A percentile compares a stretch with the other conserved stretches of the same genome.
phyloP scores from a whole-genome alignment of 2,797 vertebrate genomes.

The Squalus acanthias region DNA sequence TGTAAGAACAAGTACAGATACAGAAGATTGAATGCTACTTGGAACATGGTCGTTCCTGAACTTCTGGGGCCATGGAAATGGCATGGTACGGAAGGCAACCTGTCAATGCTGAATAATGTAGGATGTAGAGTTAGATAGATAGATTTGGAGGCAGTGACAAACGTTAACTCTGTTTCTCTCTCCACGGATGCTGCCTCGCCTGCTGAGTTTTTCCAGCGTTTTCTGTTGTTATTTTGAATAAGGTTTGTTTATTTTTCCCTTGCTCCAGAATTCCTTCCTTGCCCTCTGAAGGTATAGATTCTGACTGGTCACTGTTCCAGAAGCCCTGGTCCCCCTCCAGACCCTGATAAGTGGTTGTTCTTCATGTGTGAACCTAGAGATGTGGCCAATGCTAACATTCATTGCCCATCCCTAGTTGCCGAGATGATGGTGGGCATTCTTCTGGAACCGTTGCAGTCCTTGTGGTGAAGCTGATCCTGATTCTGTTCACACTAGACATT shows the following conservation, averaged over 20 bases:
- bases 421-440: background rate
- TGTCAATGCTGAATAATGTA: conserved; percentile 19
- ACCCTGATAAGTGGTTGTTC: background rate
- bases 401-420: background rate
- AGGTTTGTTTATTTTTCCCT: background rate
- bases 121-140: background rate
- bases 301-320: background rate
- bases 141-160: background rate
- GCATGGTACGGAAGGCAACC: background rate
- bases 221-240: background rate
- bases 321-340: background rate
- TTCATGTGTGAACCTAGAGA: no score
- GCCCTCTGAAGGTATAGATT: no score
- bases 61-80: background rate
- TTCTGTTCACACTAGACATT: background rate
- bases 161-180: no score
- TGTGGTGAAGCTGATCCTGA: background rate
- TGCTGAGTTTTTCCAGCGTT: no score
- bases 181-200: no score
- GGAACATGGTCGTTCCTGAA: background rate
- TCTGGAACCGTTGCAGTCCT: background rate
- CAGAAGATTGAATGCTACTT: background rate
- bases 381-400: background rate
- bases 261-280: background rate
- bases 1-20: background rate